Conservation (phyloP, 2,888 invertebrate genomes). For the Mellilla xanthometata region DNA sequence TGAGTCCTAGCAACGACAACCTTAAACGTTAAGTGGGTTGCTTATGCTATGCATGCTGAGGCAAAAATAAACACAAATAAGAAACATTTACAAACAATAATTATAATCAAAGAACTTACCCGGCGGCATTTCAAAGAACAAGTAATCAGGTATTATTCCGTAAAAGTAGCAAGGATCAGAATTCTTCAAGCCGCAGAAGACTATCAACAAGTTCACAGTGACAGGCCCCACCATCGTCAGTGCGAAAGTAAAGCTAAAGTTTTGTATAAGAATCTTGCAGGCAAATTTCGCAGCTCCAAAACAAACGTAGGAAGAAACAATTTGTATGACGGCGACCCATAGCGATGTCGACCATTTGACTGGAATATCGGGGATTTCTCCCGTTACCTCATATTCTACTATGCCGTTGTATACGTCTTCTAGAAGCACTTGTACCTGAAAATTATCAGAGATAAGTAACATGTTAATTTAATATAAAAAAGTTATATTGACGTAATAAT, state of each 20-base stretch:
- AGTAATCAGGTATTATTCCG: slow-evolving; percentile 88
- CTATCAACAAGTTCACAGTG: slow-evolving; percentile 86
- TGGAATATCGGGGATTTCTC: slow-evolving; percentile 49
- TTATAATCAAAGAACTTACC: slow-evolving; percentile 44
- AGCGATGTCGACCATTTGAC: slow-evolving; percentile 69
- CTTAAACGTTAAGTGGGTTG: too few species aligned
- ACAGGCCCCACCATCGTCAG: slow-evolving; percentile 89
- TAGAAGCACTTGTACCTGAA: slow-evolving; percentile 73
- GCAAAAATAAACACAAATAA: too few species aligned
- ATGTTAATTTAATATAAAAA: too few species aligned
- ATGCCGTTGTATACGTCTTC: slow-evolving; percentile 56
- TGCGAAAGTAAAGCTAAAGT: slow-evolving; percentile 93
- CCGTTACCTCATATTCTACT: slow-evolving; percentile 59
- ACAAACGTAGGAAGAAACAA: slow-evolving; percentile 85
- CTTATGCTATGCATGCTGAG: too few species aligned
- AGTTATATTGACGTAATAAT: too few species aligned
- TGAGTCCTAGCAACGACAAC: too few species aligned
- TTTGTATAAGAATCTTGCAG: slow-evolving; percentile 94
- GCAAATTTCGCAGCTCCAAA: slow-evolving; percentile 90
- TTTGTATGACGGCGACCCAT: slow-evolving; percentile 86
- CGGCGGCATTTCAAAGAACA: slow-evolving; percentile 93
- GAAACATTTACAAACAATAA: too few species aligned
- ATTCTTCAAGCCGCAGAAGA: slow-evolving; percentile 85
- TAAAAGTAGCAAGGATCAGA: slow-evolving; percentile 86
- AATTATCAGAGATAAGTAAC: too few species aligned